Percentiles rank a stretch among this genome's conserved stretches.
Evolutionary conservation across 2,888 invertebrate genomes (phyloP).

Genomic region (Apodemia mormo): DNA sequence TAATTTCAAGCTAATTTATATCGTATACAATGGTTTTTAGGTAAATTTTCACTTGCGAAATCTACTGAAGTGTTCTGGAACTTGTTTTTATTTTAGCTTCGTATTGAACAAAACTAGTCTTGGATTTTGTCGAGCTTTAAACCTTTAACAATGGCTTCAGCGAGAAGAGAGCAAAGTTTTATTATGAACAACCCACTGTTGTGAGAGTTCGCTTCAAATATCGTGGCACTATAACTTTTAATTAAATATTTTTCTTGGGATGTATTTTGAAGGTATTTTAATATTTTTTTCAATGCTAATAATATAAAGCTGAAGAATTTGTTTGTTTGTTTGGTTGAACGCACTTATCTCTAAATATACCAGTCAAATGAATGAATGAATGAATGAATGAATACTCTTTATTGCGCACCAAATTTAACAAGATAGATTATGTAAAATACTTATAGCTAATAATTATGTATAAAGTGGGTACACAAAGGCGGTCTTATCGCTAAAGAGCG

Average conservation of each 20-base stretch:
- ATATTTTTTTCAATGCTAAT: background rate
- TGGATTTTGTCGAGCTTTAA: background rate
- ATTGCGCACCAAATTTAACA: too few relatives aligned
- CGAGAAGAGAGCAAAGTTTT: slow-evolving; percentile 7
- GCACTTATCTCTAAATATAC: too few relatives aligned
- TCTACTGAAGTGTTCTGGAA: background rate
- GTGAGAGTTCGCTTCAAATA: background rate
- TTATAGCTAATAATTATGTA: too few relatives aligned
- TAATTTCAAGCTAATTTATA: background rate
- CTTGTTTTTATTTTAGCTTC: slow-evolving; percentile 5
- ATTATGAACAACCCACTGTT: background rate
- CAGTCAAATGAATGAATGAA: too few relatives aligned
- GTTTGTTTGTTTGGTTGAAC: too few relatives aligned
- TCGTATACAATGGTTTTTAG: background rate
- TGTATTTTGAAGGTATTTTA: background rate
- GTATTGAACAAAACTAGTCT: background rate
- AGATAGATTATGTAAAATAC: too few relatives aligned
- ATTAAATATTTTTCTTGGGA: background rate
- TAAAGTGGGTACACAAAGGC: too few relatives aligned
- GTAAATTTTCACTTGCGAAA: background rate
- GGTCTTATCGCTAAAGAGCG: too few relatives aligned
- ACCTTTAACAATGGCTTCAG: background rate
- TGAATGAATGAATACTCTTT: too few relatives aligned
- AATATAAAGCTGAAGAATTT: too few relatives aligned
- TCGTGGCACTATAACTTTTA: background rate